A percentile compares a stretch with the other conserved stretches of the same genome.
Evolutionary conservation across 2,888 invertebrate species (phyloP).

Genomic region (Eupithecia tripunctaria): DNA sequence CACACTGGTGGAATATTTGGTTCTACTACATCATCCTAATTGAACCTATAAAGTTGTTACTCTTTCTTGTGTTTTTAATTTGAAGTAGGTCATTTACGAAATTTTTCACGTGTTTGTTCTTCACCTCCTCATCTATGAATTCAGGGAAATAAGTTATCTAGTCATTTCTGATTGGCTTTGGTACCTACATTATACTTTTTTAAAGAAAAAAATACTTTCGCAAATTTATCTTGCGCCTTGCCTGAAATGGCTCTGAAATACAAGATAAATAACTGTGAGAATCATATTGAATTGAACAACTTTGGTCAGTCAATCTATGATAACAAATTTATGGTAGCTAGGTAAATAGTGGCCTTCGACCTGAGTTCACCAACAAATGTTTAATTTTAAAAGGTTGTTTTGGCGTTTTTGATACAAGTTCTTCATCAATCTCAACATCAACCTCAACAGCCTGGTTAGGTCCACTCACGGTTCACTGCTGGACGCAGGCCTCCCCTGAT

Average conservation of each 20-base stretch:
- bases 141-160: not conserved
- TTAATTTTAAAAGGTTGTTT: no score
- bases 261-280: not conserved
- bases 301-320: not conserved
- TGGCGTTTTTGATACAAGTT: no score
- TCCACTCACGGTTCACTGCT: no score
- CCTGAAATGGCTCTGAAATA: no score
- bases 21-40: not conserved
- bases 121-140: not conserved
- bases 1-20: conserved; percentile 36
- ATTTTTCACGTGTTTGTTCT: not conserved
- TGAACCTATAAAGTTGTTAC: not conserved
- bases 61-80: not conserved
- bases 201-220: not conserved
- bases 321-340: not conserved
- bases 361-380: no score
- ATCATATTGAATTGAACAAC: conserved; percentile 1
- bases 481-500: no score
- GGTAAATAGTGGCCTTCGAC: no score
- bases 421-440: no score
- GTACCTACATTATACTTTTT: not conserved
- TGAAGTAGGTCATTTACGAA: not conserved
- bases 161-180: not conserved
- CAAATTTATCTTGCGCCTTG: no score
- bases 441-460: no score